Conservation (phyloP, 2,113 vertebrate genomes). For the Clarias gariepinus region DNA sequence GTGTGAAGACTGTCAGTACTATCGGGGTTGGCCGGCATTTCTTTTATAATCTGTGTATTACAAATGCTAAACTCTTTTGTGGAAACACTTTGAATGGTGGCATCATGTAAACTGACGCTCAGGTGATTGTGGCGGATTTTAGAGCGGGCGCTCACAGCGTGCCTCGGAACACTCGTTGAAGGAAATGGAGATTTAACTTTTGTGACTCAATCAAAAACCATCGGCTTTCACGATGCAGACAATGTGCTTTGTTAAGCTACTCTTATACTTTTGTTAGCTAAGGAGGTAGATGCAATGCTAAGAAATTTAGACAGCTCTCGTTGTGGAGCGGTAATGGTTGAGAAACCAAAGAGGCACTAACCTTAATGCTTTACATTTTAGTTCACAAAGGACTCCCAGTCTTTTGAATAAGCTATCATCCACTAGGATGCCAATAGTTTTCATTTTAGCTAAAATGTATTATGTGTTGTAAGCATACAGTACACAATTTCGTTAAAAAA, state of each 20-base stretch:
- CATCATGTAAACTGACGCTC: not conserved
- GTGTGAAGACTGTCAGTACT: not conserved
- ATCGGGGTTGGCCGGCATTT: not conserved
- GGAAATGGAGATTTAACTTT: not conserved
- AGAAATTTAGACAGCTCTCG: not conserved
- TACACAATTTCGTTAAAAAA: not conserved
- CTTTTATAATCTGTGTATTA: not conserved
- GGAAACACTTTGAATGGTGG: slow-evolving; percentile 3
- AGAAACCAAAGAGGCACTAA: not conserved
- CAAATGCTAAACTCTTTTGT: slow-evolving; percentile 21
- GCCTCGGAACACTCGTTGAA: not conserved
- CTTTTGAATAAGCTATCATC: not conserved
- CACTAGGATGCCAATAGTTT: not conserved
- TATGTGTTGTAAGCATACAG: not conserved
- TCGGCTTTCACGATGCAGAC: not conserved
- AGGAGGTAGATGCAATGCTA: not conserved
- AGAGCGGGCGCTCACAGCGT: not conserved
- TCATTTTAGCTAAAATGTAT: not conserved
- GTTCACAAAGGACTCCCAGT: not conserved
- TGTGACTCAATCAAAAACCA: not conserved
- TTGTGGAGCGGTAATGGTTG: not conserved
- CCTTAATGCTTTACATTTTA: not conserved
- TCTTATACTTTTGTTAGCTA: not conserved
- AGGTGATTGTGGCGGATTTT: not conserved
- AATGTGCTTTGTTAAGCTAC: too few species aligned